Base-by-base conservation (phyloP, 2,888 invertebrate genomes). In the Periphyllus acericola region DNA sequence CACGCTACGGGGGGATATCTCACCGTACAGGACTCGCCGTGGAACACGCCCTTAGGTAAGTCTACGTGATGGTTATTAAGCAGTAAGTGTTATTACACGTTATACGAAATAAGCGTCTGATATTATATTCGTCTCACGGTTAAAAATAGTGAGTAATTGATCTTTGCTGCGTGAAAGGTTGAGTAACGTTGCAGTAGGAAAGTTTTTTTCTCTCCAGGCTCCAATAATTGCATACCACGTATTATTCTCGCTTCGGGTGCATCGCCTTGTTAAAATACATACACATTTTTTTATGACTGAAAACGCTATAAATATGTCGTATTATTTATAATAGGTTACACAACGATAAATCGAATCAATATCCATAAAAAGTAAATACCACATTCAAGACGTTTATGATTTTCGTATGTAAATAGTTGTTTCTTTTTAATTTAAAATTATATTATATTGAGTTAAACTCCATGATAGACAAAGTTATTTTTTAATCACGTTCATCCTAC, bases 11-110 rank as follows among this genome's bases (percentile, higher is more conserved):
- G 96, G 52, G 96, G 96, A 14, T 95, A 94, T 90, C 92, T 95
- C 89, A 95, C 96, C 0, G 94, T 96, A 0, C 95, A 96, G 92
- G 96, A 96, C 90, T 92, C 94, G 0, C 96, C 96, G 0, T 96
- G 94, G 92, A 94, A 95, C 91, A 97, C 97, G 0, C 97, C 97
- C 0, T 92, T 97, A 68, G 97, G 91, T 91, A 89, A 89, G 68
- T 46, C 46, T 3, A 46, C 46, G 11, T 14, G 2, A 46, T 14
- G 14, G 46, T 46, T 46, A 46, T 46, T 46, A 46, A 46, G 11
- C 46, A 11, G 1, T 46, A 46, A 46, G 46, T 46, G 14, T 46
- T 46, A 46, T 46, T 46, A 46, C 46, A 46, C 14, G 46, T 46
- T 46, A 2, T 11, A 46, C 11, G 14, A 46, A 46, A 14, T 46